Evolutionary conservation across 2,113 vertebrate species (phyloP).

Genomic region (Rynchops niger): DNA sequence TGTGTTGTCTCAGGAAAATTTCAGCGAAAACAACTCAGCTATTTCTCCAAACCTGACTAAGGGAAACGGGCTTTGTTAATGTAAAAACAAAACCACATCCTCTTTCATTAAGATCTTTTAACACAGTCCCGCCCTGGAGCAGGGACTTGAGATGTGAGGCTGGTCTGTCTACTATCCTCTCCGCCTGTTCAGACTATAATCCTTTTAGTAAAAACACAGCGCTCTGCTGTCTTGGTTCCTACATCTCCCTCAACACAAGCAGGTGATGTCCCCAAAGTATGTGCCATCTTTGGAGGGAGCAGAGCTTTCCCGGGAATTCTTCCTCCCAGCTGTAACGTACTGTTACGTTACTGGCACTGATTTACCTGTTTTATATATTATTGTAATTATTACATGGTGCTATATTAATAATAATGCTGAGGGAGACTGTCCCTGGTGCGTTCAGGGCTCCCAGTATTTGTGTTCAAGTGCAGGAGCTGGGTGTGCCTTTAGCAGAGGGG

Average conservation of each 20-base stretch:
- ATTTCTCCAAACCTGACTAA: background rate
- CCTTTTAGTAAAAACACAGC: background rate
- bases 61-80: background rate
- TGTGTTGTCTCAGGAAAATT: background rate
- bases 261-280: background rate
- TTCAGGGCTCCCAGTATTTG: background rate
- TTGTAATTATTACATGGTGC: background rate
- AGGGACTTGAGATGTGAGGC: background rate
- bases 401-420: background rate
- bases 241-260: rapidly evolving
- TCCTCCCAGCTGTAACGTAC: background rate
- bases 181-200: background rate
- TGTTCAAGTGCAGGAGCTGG: background rate
- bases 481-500: background rate
- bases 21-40: background rate
- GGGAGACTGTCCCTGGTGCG: background rate
- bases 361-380: background rate
- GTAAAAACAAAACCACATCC: background rate
- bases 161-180: background rate
- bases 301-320: background rate
- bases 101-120: background rate
- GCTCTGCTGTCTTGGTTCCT: rapidly evolving
- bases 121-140: background rate
- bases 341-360: background rate
- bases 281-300: background rate